These are phyloP conservation scores for Oxytorus armatus DNA, from an alignment of 2,888 invertebrate genomes.

Conservation along the genomic window DNA sequence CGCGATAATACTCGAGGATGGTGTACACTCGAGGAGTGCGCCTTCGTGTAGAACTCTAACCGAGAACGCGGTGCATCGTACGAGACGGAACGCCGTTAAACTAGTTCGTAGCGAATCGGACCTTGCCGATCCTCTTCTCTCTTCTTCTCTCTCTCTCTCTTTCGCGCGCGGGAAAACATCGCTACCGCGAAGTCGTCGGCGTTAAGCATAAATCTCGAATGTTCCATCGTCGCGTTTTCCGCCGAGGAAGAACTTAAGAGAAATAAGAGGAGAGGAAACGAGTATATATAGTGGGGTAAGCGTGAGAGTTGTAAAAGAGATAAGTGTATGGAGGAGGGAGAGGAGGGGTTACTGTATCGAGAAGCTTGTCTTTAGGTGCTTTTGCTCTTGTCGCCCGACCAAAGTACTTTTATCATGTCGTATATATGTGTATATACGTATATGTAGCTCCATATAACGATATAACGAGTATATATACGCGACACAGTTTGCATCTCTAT, in stretches of 20 bases:
- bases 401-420: constrained; percentile 41
- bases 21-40: constrained; percentile 1
- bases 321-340: constrained; percentile 2
- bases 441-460: neutral
- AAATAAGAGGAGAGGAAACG: constrained; percentile 25
- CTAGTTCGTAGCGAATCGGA: constrained; percentile 67
- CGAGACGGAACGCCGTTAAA: constrained; percentile 69
- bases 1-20: constrained; percentile 26
- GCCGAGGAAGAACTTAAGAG: constrained; percentile 43
- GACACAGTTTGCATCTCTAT: constrained; percentile 33
- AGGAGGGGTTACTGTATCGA: constrained; percentile 8
- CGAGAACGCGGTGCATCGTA: constrained; percentile 65
- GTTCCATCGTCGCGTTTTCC: constrained; percentile 54
- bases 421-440: neutral
- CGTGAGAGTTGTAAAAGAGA: constrained; percentile 43
- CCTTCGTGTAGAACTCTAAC: constrained; percentile 29
- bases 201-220: constrained; percentile 65
- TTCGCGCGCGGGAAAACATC: constrained; percentile 20
- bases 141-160: constrained; percentile 21
- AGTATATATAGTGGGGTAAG: constrained; percentile 11
- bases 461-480: constrained; percentile 3
- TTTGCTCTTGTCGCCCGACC: constrained; percentile 36
- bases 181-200: constrained; percentile 63
- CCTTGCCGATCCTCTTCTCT: constrained; percentile 59
- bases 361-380: constrained; percentile 15